Conservation (phyloP, 92 coral and sea anemone genomes). For the Porites evermanni region DNA sequence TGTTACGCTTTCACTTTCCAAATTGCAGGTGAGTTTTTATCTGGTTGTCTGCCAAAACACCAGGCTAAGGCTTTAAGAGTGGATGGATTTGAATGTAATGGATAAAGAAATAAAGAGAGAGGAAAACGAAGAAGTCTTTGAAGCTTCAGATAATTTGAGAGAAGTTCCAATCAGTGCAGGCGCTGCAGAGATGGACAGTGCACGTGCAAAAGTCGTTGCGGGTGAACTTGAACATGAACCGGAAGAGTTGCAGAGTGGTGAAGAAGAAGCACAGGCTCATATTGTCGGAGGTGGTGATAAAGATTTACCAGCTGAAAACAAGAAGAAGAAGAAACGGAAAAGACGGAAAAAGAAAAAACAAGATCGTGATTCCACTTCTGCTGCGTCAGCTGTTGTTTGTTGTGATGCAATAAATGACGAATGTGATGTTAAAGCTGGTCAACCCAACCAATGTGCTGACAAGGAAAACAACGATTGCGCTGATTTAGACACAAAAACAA, state of each 20-base stretch:
- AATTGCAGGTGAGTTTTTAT: not conserved
- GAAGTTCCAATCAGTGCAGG: not conserved
- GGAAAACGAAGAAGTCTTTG: conserved; percentile 1
- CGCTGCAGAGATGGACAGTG: not conserved
- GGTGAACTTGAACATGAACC: conserved; percentile 8
- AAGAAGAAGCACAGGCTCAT: not conserved
- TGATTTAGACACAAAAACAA: not conserved
- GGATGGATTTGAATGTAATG: conserved; percentile 10
- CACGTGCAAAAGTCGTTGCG: conserved; percentile 6
- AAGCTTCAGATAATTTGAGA: not conserved
- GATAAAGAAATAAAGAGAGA: not conserved
- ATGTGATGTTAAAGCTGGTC: conserved; percentile 8
- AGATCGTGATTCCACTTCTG: conserved; percentile 2
- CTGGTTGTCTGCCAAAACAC: not conserved
- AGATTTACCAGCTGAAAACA: conserved; percentile 1
- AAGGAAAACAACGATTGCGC: not conserved
- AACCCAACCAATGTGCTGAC: not conserved
- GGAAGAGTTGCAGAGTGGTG: not conserved
- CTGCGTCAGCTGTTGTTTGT: conserved; percentile 12
- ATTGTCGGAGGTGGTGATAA: not conserved
- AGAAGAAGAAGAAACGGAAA: conserved; percentile 64
- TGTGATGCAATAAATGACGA: conserved; percentile 21
- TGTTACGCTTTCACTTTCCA: conserved; percentile 20
- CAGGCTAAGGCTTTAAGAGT: not conserved
- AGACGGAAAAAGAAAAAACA: conserved; percentile 57